Evolutionary conservation across 2,888 invertebrate species (phyloP), one percentile per base, ranked within the genome.

Genomic region (Drosophila siamana): DNA sequence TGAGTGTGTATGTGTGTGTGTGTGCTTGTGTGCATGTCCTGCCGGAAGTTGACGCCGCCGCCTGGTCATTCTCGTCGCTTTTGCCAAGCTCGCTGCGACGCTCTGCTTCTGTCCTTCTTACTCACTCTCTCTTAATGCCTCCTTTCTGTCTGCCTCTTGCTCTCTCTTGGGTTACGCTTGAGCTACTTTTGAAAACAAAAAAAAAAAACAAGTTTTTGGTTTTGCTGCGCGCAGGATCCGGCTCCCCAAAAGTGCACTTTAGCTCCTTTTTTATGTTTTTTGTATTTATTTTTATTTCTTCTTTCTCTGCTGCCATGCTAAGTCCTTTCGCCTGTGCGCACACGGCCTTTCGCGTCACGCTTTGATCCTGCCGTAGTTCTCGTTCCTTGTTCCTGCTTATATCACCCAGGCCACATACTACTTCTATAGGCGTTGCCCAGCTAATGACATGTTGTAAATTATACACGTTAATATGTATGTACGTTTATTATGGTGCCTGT

Each of bases 361-460:
- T 86, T 88, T 88, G 88, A 82, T 86, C 86, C 86, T 88, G 77
- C 83, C 88, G 66, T 84, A 48, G 40, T 59, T 48, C n/a, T 28
- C 13, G 26, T 28, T 50, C n/a, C 48, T 70, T 28, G 46, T 44
- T 46, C 44, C 54, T 61, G 33, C 22, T 36, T 30, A 43, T 46
- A 41, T 78, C 63, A 46, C 63, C 73, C 73, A 69, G 51, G 52
- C 60, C 51, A 65, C 54, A 64, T 51, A 78, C 48, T 66, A 61
- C 47, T 66, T 65, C 61, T 50, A 68, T 68, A 88, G 89, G 87
- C 85, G 85, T 86, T 81, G 81, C 85, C 89, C 79, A 69, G 63
- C 78, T 88, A 88, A 86, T 86, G 87, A 84, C 79, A 86, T 88
- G 88, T 81, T 86, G 84, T 88, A 85, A 85, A 84, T 85, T 85